Percentiles rank a stretch among this genome's conserved stretches.
These are phyloP conservation scores for Entomyzon cyanotis DNA, from an alignment of 2,113 vertebrate species.

Conservation along the genomic window DNA sequence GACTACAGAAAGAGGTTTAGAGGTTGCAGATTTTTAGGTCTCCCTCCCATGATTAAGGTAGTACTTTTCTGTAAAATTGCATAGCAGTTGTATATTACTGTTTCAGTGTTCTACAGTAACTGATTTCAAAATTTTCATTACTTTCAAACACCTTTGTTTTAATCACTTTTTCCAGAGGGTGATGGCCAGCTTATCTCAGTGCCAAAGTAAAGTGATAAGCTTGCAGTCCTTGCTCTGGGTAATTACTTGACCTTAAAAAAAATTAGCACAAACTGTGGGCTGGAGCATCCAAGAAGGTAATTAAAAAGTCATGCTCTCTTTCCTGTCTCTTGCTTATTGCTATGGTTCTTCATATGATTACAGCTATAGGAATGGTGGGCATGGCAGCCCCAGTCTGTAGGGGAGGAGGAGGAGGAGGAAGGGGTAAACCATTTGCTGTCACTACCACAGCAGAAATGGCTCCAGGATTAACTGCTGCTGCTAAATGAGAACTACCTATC, in stretches of 20 bases:
- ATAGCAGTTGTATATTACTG: not conserved
- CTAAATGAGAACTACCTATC: not conserved
- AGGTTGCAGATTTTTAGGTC: not conserved
- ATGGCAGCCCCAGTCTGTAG: not conserved
- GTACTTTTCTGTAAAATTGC: not conserved
- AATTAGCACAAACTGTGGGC: not conserved
- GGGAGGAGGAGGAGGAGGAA: not conserved
- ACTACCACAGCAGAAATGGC: not conserved
- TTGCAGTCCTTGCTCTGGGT: not conserved
- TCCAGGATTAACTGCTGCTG: not conserved
- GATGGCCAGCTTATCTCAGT: not conserved
- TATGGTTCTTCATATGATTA: rapidly evolving
- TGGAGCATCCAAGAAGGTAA: not conserved
- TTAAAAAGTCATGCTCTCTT: not conserved
- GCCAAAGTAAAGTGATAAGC: not conserved
- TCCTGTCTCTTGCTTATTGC: not conserved
- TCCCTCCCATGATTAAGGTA: not conserved
- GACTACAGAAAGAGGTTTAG: not conserved
- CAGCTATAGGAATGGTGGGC: not conserved
- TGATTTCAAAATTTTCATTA: not conserved
- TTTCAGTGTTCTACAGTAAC: not conserved
- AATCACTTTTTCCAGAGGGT: not conserved
- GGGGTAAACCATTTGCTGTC: not conserved
- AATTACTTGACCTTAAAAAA: not conserved
- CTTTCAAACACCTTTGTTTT: not conserved